phyloP scores from a whole-genome alignment of 2,113 vertebrate genomes.

The Corvus cornix region DNA sequence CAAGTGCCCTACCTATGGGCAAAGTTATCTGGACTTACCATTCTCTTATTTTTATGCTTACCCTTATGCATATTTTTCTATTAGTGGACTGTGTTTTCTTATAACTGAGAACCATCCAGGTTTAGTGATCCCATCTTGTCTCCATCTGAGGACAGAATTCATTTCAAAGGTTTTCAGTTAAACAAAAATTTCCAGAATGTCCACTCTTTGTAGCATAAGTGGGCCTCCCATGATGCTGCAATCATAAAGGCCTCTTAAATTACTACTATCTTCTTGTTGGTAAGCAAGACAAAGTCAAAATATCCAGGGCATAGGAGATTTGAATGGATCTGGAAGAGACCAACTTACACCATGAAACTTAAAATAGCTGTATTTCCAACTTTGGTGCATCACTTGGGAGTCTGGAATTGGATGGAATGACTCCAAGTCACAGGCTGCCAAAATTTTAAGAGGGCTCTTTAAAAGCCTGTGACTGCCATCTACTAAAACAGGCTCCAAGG shows the following conservation, averaged over 20 bases:
- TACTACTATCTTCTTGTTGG: not conserved
- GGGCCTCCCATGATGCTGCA: fast-evolving
- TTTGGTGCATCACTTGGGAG: not conserved
- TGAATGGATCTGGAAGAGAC: not conserved
- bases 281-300: not conserved
- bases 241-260: not conserved
- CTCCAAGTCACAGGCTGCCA: not conserved
- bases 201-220: not conserved
- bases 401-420: not conserved
- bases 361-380: not conserved
- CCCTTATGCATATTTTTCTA: not conserved
- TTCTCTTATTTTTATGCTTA: not conserved
- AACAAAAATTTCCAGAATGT: not conserved
- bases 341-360: not conserved
- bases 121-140: not conserved
- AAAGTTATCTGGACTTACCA: not conserved
- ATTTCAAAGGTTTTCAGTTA: not conserved
- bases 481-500: not conserved
- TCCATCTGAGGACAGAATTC: not conserved
- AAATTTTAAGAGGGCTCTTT: not conserved
- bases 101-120: not conserved
- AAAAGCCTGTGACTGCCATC: not conserved
- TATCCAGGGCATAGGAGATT: not conserved
- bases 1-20: not conserved
- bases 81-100: not conserved